Base-by-base conservation (phyloP, 2,113 vertebrate genomes). In the Cinclus cinclus region DNA sequence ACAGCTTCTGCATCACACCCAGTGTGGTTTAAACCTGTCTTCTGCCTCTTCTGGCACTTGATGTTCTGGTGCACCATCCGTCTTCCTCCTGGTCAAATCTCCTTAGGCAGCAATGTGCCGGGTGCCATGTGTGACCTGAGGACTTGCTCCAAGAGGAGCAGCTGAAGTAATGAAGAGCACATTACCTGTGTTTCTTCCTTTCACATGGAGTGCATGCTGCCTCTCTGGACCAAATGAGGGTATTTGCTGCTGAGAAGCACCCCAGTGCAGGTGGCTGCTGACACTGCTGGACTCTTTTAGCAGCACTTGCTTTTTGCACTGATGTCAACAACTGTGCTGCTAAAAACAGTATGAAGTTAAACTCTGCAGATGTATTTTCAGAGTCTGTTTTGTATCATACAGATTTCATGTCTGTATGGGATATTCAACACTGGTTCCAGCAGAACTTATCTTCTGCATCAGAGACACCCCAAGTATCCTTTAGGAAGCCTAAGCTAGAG, bases 11-110 rank as follows among this genome's bases (percentile, higher is more conserved):
- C 15, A 44, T 87, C 41, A 13, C 49, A 49, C 24, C 56, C 22
- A 4, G 21, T 15, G 22, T 24, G 6, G 28, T 41, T 82, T 85
- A 83, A 85, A 56, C 31, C 41, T 83, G 37, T 37, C 15, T 75
- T 81, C 44, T 58, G 33, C 33, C 68, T 82, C 27, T 55, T n/a
- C 37, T 23, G 63, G 33, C 7, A 4, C 24, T 35, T 20, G 21
- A n/a, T 27, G 28, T 1, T 2, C 47, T 0, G 0, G 30, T 74
- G 81, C 47, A 53, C 21, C 42, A 28, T 33, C 19, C 0, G 0
- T 50, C 39, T 84, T 86, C 75, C 24, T 81, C 22, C 49, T 10
- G 5, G 28, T 18, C 22, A 21, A 37, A 70, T 60, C 22, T 77
- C 35, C 28, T 37, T 18, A 53, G 62, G 74, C 42, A 82, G 53